Evolutionary conservation across 2,797 vertebrate genomes (phyloP).

Genomic region (Poecilia velifera): DNA sequence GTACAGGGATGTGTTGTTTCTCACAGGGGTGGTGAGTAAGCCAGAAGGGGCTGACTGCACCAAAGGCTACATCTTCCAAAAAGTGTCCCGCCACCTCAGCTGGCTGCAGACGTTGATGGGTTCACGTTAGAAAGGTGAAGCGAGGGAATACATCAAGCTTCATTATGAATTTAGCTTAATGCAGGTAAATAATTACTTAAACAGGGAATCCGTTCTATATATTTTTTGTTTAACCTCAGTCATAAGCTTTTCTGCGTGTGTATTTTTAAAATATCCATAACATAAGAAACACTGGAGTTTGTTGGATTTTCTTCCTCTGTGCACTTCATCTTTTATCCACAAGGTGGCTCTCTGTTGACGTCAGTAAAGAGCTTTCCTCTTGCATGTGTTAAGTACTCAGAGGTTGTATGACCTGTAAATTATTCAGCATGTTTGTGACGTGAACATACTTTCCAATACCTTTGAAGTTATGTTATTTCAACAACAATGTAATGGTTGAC

Average conservation of each 20-base stretch:
- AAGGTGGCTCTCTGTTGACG: slow-evolving; percentile 56
- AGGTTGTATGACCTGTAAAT: slow-evolving; percentile 42
- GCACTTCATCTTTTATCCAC: slow-evolving; percentile 56
- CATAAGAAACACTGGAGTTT: neutral
- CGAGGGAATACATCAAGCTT: neutral
- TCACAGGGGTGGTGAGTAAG: slow-evolving; percentile 78
- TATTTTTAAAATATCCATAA: slow-evolving; percentile 8
- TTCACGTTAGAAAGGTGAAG: slow-evolving; percentile 35
- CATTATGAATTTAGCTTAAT: neutral
- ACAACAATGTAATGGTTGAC: slow-evolving; percentile 32
- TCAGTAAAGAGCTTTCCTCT: slow-evolving; percentile 8
- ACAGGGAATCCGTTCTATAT: slow-evolving; percentile 25
- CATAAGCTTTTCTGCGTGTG: neutral
- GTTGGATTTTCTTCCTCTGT: neutral
- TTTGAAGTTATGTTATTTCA: slow-evolving; percentile 35
- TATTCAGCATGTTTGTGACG: slow-evolving; percentile 63
- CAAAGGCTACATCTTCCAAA: slow-evolving; percentile 81
- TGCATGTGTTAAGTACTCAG: neutral
- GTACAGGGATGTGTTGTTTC: slow-evolving; percentile 78
- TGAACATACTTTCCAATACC: slow-evolving; percentile 33
- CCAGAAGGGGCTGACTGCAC: slow-evolving; percentile 67
- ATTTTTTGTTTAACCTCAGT: slow-evolving; percentile 8
- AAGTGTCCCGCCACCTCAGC: slow-evolving; percentile 77
- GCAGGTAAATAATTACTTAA: slow-evolving; percentile 28
- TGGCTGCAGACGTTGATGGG: slow-evolving; percentile 75